phyloP scores from a whole-genome alignment of 2,888 invertebrate species.

The Dicyrtomina minuta region DNA sequence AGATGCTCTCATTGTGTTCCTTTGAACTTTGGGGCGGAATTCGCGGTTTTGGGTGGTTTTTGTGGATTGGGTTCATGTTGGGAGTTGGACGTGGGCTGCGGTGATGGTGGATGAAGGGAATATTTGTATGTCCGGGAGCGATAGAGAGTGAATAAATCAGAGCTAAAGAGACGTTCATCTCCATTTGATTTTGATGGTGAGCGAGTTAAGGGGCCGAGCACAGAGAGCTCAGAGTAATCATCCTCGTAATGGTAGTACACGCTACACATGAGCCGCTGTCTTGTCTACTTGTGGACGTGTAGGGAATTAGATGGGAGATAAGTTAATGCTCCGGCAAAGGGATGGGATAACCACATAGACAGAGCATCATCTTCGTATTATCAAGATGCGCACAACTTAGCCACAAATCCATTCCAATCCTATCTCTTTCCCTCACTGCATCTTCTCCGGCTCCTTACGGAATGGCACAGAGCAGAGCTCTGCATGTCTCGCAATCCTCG shows the following conservation, averaged over 20 bases:
- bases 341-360: constrained; percentile 18
- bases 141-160: constrained; percentile 4
- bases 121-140: not conserved
- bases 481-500: too few relatives aligned
- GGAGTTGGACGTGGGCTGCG: too few relatives aligned
- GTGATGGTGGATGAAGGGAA: not conserved
- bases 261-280: too few relatives aligned
- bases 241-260: too few relatives aligned
- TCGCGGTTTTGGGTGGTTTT: too few relatives aligned
- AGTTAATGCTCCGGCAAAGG: constrained; percentile 1
- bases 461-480: too few relatives aligned
- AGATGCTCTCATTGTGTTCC: too few relatives aligned
- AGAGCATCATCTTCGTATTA: not conserved
- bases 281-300: constrained; percentile 25
- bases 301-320: constrained; percentile 26
- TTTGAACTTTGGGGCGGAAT: too few relatives aligned
- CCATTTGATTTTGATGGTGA: constrained; percentile 28
- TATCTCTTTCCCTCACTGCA: not conserved
- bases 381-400: not conserved
- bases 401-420: not conserved
- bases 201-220: constrained; percentile 8
- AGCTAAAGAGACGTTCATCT: constrained; percentile 24
- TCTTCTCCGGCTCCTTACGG: too few relatives aligned
- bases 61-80: too few relatives aligned
- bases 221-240: too few relatives aligned